Conservation (phyloP, 2,797 vertebrate genomes). For the Potorous gilbertii region DNA sequence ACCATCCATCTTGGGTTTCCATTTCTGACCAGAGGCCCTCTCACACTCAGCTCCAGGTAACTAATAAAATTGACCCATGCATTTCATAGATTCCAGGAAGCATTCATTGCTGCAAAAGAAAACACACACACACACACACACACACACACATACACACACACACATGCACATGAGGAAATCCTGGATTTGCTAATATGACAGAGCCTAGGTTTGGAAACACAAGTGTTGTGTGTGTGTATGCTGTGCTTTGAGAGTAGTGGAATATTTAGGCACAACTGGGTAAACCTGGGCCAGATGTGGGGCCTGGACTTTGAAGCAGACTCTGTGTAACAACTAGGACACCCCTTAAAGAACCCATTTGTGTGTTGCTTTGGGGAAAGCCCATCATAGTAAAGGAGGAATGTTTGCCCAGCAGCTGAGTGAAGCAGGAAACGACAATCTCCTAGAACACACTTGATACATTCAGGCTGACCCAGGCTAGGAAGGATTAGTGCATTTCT, state of each 20-base stretch:
- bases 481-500: constrained; percentile 55
- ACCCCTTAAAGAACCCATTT: constrained; percentile 31
- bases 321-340: neutral
- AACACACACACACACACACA: constrained; percentile 50
- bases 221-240: neutral
- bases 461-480: constrained; percentile 47
- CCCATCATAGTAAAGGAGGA: constrained; percentile 5
- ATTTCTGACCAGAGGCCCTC: constrained; percentile 57
- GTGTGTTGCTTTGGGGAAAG: constrained; percentile 48
- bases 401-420: constrained; percentile 51
- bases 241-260: neutral
- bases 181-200: constrained; percentile 40
- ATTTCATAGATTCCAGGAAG: constrained; percentile 58
- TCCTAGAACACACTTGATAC: constrained; percentile 2
- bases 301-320: neutral
- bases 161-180: neutral
- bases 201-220: constrained; percentile 49
- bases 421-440: constrained; percentile 14
- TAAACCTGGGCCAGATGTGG: neutral
- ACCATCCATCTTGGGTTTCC: constrained; percentile 17
- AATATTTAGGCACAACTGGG: constrained; percentile 16
- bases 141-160: neutral
- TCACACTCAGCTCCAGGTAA: constrained; percentile 62
- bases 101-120: constrained; percentile 65
- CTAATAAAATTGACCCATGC: constrained; percentile 71